Base-by-base conservation (phyloP, 2,797 vertebrate genomes). In the Neoniphon sammara region DNA sequence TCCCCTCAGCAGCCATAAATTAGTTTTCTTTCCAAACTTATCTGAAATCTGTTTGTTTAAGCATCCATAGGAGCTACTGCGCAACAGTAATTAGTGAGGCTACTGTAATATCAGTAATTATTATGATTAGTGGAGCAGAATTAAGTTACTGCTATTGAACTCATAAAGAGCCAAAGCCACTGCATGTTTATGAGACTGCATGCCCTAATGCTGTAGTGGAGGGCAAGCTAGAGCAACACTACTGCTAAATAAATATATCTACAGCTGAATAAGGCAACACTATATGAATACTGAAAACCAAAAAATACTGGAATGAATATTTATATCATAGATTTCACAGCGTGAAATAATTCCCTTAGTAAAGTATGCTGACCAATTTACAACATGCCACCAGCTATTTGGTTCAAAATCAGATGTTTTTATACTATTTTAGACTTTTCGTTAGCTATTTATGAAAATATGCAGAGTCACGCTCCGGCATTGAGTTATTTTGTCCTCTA, bases 1-100 rank as follows among this genome's bases (percentile, higher is more conserved):
- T 91, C 69, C 85, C 71, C 75, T 88, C 89, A 87, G 77, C 84
- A 78, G 65, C 82, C 83, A 90, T 91, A 91, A 93, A 93, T 94
- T 90, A 89, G 77, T 87, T 92, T 91, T 91, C 77, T 85, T 85
- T 86, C 73, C 84, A 83, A 89, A 93, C 85, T 86, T 88, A 79
- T 85, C 69, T 91, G 89, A 92, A 88, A 92, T 90, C 84, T 89
- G 92, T 93, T 94, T 93, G 91, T 93, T 93, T 89, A 94, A 91
- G 88, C 80, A 83, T 87, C 88, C 88, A 91, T 81, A 83, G 79
- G 68, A 87, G 76, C 73, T 73, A 77, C 66, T 68, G 77, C 79
- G 77, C 76, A 66, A 84, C 74, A 70, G 80, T 91, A 91, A 93
- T 92, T 91, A 91, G 83, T 68, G 82, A 59, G 61, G 77, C 82